Percentiles rank a stretch among this genome's conserved stretches.
Evolutionary conservation across 2,888 invertebrate genomes (phyloP).

Genomic region (Prenolepis imparis): DNA sequence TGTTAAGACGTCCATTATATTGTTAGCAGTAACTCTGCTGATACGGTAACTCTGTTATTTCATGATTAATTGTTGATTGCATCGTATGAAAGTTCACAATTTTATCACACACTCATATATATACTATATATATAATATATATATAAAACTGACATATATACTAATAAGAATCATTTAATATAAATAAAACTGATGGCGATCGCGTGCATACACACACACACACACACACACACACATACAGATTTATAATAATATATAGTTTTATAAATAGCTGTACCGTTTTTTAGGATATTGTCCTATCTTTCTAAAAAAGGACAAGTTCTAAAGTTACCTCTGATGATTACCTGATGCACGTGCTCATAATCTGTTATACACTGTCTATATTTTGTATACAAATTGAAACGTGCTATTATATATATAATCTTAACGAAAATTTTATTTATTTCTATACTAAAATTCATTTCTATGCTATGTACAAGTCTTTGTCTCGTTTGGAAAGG

Average conservation of each 20-base stretch:
- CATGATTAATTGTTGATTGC: background rate
- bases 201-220: no score
- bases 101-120: background rate
- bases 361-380: background rate
- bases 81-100: background rate
- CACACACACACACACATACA: background rate
- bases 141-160: background rate
- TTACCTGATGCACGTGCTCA: background rate
- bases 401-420: conserved; percentile 2
- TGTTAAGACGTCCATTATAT: background rate
- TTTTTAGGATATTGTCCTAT: conserved; percentile 3
- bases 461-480: background rate
- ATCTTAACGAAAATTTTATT: background rate
- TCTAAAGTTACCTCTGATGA: conserved; percentile 21
- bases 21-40: background rate
- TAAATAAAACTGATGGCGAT: background rate
- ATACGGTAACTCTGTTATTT: background rate
- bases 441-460: conserved; percentile 4
- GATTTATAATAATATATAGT: conserved; percentile 18
- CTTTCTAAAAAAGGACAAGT: background rate
- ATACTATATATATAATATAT: background rate
- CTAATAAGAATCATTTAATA: background rate
- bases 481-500: background rate
- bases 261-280: background rate
- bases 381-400: background rate